Evolutionary conservation across 1,140 invertebrate species (phyloP).

Genomic region (Aleiodes sp.): DNA sequence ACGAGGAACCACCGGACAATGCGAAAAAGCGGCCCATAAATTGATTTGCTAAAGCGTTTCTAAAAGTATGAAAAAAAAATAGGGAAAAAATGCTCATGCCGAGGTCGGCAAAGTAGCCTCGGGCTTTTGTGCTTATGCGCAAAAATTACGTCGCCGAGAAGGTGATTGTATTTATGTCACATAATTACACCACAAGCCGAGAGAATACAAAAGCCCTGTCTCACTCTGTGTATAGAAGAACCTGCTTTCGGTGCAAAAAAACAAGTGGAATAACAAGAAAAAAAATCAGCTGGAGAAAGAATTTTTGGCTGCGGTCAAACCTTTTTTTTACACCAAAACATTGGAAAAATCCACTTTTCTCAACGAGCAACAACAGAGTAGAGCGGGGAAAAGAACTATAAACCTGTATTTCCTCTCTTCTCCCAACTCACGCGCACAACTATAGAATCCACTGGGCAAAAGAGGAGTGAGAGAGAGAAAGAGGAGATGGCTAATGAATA

Average conservation of each 20-base stretch:
- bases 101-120: slow-evolving; percentile 31
- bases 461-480: slow-evolving; percentile 11
- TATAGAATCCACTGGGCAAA: not conserved
- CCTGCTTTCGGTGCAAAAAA: too few relatives aligned
- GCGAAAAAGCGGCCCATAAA: slow-evolving; percentile 63
- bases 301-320: slow-evolving; percentile 45
- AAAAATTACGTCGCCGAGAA: slow-evolving; percentile 61
- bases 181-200: slow-evolving; percentile 59
- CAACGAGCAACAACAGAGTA: slow-evolving; percentile 19
- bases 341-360: slow-evolving; percentile 20
- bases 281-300: slow-evolving; percentile 52
- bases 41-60: slow-evolving; percentile 65
- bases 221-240: not conserved
- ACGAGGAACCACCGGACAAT: slow-evolving; percentile 51
- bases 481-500: slow-evolving; percentile 61
- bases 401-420: slow-evolving; percentile 14
- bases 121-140: slow-evolving; percentile 65
- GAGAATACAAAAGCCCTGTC: slow-evolving; percentile 17
- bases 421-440: slow-evolving; percentile 1
- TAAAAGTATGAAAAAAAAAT: slow-evolving; percentile 44
- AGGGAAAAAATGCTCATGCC: slow-evolving; percentile 15
- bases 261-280: slow-evolving; percentile 24
- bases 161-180: slow-evolving; percentile 66
- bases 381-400: slow-evolving; percentile 40
- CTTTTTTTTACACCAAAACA: slow-evolving; percentile 22